A percentile compares a stretch with the other conserved stretches of the same genome.
phyloP scores from a whole-genome alignment of 2,888 invertebrate genomes.

The Heteromyza rotundicornis region DNA sequence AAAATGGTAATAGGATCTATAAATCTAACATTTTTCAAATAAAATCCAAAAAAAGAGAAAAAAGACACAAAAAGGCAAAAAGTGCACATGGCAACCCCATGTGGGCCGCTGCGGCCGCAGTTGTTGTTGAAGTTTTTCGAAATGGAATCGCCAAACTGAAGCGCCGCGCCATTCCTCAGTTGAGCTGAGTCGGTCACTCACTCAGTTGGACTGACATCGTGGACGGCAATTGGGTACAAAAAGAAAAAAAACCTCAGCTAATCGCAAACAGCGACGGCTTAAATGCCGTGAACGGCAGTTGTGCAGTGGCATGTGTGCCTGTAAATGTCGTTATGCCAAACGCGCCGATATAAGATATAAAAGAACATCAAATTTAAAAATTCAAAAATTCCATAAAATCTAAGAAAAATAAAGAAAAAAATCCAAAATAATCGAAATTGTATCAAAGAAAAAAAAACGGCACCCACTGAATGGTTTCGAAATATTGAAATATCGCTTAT shows the following conservation, averaged over 20 bases:
- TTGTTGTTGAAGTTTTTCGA: too few relatives aligned
- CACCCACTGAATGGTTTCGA: too few relatives aligned
- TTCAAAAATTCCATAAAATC: neutral
- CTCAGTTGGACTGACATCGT: neutral
- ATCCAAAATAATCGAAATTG: too few relatives aligned
- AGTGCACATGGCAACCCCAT: conserved; percentile 1
- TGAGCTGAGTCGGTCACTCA: neutral
- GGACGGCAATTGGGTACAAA: neutral
- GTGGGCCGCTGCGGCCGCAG: neutral
- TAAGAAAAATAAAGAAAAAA: neutral
- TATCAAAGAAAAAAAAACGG: too few relatives aligned
- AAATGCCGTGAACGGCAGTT: neutral
- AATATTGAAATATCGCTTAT: too few relatives aligned
- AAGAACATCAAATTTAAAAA: neutral
- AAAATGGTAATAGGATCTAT: conserved; percentile 47
- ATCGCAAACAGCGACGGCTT: neutral
- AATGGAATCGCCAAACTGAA: neutral
- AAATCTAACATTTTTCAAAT: conserved; percentile 42
- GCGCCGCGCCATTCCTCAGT: neutral
- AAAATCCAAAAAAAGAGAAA: neutral
- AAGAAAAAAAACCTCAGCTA: too few relatives aligned
- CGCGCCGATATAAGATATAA: neutral
- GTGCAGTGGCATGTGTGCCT: neutral
- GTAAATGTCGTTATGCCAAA: neutral
- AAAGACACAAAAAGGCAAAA: neutral